Evolutionary conservation across 2,113 vertebrate genomes (phyloP).

Genomic region (Tachysurus fulvidraco): DNA sequence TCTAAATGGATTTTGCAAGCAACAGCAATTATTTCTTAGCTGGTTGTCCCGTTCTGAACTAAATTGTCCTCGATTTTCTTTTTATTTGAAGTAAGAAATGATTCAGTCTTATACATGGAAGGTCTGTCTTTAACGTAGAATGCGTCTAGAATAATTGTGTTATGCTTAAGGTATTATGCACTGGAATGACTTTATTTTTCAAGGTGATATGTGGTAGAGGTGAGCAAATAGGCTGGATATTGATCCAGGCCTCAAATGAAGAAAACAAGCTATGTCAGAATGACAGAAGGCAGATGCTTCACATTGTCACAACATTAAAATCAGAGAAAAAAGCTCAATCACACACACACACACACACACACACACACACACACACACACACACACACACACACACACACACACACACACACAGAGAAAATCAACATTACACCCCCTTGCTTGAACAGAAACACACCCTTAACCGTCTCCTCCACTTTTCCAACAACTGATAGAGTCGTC

Average conservation of each 20-base stretch:
- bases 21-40: background rate
- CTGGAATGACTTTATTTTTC: slow-evolving; percentile 16
- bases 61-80: background rate
- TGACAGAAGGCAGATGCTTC: slow-evolving; percentile 45
- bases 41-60: background rate
- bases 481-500: slow-evolving; percentile 84
- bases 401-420: slow-evolving; percentile 31
- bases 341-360: slow-evolving; percentile 26
- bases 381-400: slow-evolving; percentile 10
- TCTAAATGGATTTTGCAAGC: slow-evolving; percentile 8
- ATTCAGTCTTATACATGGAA: background rate
- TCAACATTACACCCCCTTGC: slow-evolving; percentile 40
- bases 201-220: slow-evolving; percentile 23
- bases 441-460: slow-evolving; percentile 36
- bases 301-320: slow-evolving; percentile 48
- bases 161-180: background rate
- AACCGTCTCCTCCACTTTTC: slow-evolving; percentile 63
- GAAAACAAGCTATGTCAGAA: slow-evolving; percentile 48
- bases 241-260: slow-evolving; percentile 46
- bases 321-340: slow-evolving; percentile 32
- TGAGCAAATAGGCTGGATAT: slow-evolving; percentile 43
- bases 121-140: background rate
- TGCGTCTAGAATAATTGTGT: background rate
- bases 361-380: slow-evolving; percentile 19
- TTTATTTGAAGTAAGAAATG: background rate